Base-by-base conservation (phyloP, 2,113 vertebrate species). In the Corythoichthys intestinalis region DNA sequence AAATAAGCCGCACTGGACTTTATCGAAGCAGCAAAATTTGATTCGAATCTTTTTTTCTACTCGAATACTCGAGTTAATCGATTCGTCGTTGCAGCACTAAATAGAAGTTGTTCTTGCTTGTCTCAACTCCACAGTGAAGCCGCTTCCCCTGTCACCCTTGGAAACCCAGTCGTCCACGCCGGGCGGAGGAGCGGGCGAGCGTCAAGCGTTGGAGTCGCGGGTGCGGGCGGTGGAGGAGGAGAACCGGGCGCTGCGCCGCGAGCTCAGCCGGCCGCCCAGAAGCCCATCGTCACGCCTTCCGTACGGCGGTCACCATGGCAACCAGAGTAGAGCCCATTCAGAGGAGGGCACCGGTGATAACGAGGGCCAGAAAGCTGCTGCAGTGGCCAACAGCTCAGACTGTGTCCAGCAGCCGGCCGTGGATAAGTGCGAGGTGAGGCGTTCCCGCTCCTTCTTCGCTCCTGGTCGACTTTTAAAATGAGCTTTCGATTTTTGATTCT, bases 401-500 rank as follows among this genome's bases (percentile, higher is more conserved):
- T 99, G 97, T 2, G 93, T 93, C 50, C 96, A 95, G 86, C 95
- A 95, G 64, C 96, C 96, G 0, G 93, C 86, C 0, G 97, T 99
- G 90, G 96, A 99, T 74, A 99, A 99, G 82, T 99, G 97, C 2
- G 97, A 99, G 96, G 97, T 99, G 90, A 91, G 87, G 64, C 9
- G 1, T 49, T 44, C 20, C 15, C 4, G 20, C 59, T 17, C 15
- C 10, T 56, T 12, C 4, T 17, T 56, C 1, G 11, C 53, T 54
- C 9, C 7, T 35, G 15, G 9, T 1, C 1, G 9, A 34, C 8
- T 62, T 44, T 13, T 62, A 39, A 62, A 15, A 44, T 44, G 17
- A 20, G 59, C 17, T 62, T n/a, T 44, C 5, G 15, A 46, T 58
- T 68, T 61, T 37, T 59, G 3, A 39, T 20, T 6, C 35, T 67